Evolutionary conservation across 2,888 invertebrate species (phyloP), one percentile per base, ranked within the genome.

Genomic region (Lithosia quadra): DNA sequence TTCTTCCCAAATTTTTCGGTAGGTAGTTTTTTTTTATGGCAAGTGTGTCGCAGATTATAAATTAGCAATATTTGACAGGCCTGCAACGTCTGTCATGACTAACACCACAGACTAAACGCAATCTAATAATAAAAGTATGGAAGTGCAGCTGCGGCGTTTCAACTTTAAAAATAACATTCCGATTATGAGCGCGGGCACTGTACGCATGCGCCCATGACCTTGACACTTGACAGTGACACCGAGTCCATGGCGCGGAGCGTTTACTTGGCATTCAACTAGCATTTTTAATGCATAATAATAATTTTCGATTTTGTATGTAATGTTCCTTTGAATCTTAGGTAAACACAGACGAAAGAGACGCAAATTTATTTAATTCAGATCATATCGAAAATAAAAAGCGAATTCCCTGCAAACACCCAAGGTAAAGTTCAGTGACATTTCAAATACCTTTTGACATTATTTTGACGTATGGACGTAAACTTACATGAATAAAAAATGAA

Each of bases 191-290:
- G 82, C 76, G 65, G 77, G 75, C 75, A 74, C 78, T 69, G 77
- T 80, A 77, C 81, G 83, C 84, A 83, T 82, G 82, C 82, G 84
- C 84, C 84, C 88, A 82, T 88, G 91, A 90, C 91, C 91, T 91
- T 91, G 91, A 87, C 91, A 89, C 84, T 86, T 58, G 43, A 65
- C 73, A 67, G 39, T 78, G 69, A 76, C 76, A 76, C 79, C 70
- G 67, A 74, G 49, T 72, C n/a, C 65, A 68, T 65, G 59, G 60
- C 63, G 53, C 36, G 34, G 11, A 22, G 55, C 71, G 69, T 69
- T 68, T 58, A 43, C 39, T 72, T 56, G 15, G 55, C 55, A 66
- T 67, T 62, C 63, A 49, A 65, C 58, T 62, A 58, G 59, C 39
- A 66, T 64, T 49, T 56, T 59, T 28, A 57, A 57, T 61, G 24